These are phyloP conservation scores for Cephus rjabovi DNA, from an alignment of 2,888 invertebrate genomes.

Conservation along the genomic window DNA sequence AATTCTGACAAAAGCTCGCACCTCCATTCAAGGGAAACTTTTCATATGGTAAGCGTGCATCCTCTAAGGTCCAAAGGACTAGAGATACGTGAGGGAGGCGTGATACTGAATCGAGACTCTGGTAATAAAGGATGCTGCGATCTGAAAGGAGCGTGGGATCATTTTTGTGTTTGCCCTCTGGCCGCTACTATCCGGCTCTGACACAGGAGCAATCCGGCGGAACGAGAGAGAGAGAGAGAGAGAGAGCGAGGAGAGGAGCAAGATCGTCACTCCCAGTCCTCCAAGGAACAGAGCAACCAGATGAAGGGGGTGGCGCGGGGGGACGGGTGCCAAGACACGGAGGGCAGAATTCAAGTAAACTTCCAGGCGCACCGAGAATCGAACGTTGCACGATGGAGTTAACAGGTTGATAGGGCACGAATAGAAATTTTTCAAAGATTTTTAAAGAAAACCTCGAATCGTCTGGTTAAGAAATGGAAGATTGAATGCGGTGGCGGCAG, in stretches of 20 bases:
- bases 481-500: not conserved
- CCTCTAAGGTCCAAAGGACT: conserved; percentile 36
- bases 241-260: too few species aligned
- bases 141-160: conserved; percentile 62
- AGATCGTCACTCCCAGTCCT: too few species aligned
- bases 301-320: too few species aligned
- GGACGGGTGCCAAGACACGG: too few species aligned
- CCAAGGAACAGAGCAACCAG: too few species aligned
- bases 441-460: not conserved
- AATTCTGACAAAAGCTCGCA: conserved; percentile 50
- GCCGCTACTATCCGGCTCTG: conserved; percentile 5
- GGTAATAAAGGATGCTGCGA: conserved; percentile 63
- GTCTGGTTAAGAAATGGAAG: not conserved
- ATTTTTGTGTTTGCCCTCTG: conserved; percentile 39
- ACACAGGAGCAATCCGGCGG: not conserved
- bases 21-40: conserved; percentile 49
- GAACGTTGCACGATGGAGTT: too few species aligned
- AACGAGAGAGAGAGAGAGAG: too few species aligned
- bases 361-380: not conserved
- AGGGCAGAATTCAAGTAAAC: conserved; percentile 19
- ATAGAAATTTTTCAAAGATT: not conserved
- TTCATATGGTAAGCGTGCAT: conserved; percentile 58
- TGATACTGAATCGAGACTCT: conserved; percentile 64
- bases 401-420: too few species aligned
- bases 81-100: conserved; percentile 53